phyloP scores from a whole-genome alignment of 2,888 invertebrate species.

The Parapristionchus giblindavisi region DNA sequence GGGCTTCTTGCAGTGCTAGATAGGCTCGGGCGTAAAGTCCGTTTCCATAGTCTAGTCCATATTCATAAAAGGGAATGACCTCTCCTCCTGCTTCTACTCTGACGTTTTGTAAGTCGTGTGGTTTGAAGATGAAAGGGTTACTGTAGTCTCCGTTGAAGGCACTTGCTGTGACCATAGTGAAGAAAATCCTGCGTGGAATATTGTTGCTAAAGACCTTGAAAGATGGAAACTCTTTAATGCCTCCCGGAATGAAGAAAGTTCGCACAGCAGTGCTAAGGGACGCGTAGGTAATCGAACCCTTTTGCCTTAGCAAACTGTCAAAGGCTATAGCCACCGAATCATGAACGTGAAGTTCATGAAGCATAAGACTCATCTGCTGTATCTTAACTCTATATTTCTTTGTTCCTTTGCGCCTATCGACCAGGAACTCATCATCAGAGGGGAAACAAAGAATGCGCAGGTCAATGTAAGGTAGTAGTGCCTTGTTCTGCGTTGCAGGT shows the following conservation, averaged over 20 bases:
- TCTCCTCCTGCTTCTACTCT: conserved; percentile 11
- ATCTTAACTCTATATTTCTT: conserved; percentile 8
- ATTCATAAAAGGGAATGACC: neutral
- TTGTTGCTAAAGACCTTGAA: neutral
- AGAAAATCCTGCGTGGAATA: conserved; percentile 9
- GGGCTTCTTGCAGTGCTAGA: neutral
- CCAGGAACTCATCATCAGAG: conserved; percentile 16
- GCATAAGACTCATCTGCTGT: neutral
- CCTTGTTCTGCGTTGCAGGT: neutral
- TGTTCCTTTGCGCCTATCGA: neutral
- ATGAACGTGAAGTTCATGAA: neutral
- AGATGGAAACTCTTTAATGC: neutral
- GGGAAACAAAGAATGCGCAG: conserved; percentile 1
- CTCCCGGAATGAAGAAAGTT: neutral
- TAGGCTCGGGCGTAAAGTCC: neutral
- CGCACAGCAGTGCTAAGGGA: neutral
- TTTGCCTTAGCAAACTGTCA: neutral
- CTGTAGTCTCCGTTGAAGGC: conserved; percentile 3
- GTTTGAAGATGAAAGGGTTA: conserved; percentile 1
- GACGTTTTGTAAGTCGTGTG: neutral
- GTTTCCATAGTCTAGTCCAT: neutral
- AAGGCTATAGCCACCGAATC: neutral
- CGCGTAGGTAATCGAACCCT: neutral
- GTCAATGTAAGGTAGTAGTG: neutral
- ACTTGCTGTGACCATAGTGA: neutral